These are phyloP conservation scores for Carollia perspicillata DNA, from an alignment of 2,113 vertebrate species.

Conservation along the genomic window DNA sequence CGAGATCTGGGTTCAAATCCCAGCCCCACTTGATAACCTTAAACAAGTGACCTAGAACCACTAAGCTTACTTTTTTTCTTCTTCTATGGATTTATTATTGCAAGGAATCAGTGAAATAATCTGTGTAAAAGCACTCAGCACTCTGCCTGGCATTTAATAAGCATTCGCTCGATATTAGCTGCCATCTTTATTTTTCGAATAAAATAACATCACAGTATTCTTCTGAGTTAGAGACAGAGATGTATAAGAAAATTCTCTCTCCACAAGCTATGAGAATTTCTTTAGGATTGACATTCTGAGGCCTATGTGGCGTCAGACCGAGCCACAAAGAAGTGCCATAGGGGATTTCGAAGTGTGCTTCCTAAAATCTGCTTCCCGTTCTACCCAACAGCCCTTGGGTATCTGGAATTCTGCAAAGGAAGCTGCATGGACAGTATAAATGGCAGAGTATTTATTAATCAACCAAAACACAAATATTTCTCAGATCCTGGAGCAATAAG, in stretches of 20 bases:
- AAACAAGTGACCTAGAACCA: neutral
- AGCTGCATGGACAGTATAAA: neutral
- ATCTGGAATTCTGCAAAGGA: neutral
- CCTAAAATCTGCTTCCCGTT: neutral
- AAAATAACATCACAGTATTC: neutral
- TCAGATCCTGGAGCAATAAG: neutral
- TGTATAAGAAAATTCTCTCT: neutral
- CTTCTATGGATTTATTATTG: neutral
- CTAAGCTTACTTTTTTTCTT: neutral
- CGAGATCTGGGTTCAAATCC: neutral
- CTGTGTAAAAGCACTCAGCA: neutral
- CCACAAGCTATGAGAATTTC: neutral
- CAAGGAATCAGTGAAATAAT: neutral
- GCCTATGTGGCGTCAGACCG: neutral
- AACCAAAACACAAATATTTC: neutral
- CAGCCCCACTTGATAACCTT: neutral
- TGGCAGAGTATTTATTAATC: neutral
- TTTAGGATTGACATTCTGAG: neutral
- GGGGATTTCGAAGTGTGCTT: neutral
- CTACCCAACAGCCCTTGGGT: neutral
- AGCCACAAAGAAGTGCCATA: neutral
- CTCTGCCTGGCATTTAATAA: fast-evolving
- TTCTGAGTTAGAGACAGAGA: neutral
- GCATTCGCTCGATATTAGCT: neutral
- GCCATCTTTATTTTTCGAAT: neutral